Evolutionary conservation across 2,797 vertebrate species (phyloP).

Genomic region (Phrynocephalus forsythii): DNA sequence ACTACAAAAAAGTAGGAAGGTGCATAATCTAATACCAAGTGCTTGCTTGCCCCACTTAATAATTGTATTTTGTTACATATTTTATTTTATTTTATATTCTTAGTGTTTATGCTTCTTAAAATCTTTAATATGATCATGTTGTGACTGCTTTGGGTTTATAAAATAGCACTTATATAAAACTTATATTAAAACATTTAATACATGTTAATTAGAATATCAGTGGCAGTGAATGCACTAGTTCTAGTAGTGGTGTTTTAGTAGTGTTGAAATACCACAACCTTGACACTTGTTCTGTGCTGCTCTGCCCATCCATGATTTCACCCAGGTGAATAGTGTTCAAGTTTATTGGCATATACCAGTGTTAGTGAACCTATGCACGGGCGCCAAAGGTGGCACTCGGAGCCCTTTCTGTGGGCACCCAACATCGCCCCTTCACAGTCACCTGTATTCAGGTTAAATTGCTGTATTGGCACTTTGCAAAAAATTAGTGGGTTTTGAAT

Average conservation of each 20-base stretch:
- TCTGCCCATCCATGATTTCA: background rate
- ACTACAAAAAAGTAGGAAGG: background rate
- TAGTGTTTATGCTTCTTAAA: background rate
- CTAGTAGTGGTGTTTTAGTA: background rate
- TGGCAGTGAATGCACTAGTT: background rate
- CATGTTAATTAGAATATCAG: background rate
- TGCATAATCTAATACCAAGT: background rate
- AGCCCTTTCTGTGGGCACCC: too few species aligned
- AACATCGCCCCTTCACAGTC: too few species aligned
- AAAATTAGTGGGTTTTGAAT: too few species aligned
- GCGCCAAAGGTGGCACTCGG: too few species aligned
- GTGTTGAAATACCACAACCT: background rate
- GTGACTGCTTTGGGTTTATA: background rate
- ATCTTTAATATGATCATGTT: background rate
- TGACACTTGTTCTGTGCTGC: background rate
- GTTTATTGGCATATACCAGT: background rate
- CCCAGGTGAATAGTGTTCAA: background rate
- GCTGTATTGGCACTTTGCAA: too few species aligned
- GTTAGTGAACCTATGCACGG: too few species aligned
- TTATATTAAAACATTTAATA: background rate
- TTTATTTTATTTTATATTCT: too few species aligned
- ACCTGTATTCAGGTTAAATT: too few species aligned
- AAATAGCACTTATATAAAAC: background rate
- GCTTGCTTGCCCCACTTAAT: background rate
- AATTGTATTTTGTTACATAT: background rate